A percentile compares a stretch with the other conserved stretches of the same genome.
phyloP scores from a whole-genome alignment of 1,140 invertebrate genomes.

The Eriocheir sinensis region DNA sequence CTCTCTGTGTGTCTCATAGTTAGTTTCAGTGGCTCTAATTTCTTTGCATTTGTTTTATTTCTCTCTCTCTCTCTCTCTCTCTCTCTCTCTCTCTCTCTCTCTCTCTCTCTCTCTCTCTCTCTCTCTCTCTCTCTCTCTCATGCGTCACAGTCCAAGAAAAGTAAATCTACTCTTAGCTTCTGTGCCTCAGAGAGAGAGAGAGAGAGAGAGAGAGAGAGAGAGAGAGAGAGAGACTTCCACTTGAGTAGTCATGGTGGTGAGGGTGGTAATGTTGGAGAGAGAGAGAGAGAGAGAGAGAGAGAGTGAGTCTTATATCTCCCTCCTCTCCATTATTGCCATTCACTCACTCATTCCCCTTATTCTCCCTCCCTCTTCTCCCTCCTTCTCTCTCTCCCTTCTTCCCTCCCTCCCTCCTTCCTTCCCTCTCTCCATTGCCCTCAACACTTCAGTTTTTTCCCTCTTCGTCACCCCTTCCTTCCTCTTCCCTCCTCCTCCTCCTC shows the following conservation, averaged over 20 bases:
- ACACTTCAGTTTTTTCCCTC: constrained; percentile 23
- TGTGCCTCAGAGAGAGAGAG: background rate
- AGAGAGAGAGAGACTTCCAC: background rate
- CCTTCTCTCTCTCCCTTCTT: background rate
- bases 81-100: background rate
- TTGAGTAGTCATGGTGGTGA: too few species aligned
- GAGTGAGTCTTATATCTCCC: background rate
- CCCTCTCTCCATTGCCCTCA: too few species aligned
- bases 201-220: constrained; percentile 4
- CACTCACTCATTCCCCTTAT: background rate
- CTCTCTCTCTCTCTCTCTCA: constrained; percentile 26
- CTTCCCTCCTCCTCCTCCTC: background rate
- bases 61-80: background rate
- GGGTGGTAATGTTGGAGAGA: too few species aligned
- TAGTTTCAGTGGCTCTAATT: background rate
- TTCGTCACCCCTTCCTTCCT: background rate
- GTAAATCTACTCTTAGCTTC: background rate
- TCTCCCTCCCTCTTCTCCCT: background rate
- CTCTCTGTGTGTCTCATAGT: background rate
- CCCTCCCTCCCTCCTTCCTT: background rate
- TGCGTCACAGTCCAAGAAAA: background rate
- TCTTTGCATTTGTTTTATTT: background rate
- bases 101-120: constrained; percentile 33
- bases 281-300: constrained; percentile 21
- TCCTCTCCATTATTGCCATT: constrained; percentile 24